These are phyloP conservation scores for Isaurus tuberculatus DNA, from an alignment of 92 coral and sea anemone genomes.

Conservation along the genomic window DNA sequence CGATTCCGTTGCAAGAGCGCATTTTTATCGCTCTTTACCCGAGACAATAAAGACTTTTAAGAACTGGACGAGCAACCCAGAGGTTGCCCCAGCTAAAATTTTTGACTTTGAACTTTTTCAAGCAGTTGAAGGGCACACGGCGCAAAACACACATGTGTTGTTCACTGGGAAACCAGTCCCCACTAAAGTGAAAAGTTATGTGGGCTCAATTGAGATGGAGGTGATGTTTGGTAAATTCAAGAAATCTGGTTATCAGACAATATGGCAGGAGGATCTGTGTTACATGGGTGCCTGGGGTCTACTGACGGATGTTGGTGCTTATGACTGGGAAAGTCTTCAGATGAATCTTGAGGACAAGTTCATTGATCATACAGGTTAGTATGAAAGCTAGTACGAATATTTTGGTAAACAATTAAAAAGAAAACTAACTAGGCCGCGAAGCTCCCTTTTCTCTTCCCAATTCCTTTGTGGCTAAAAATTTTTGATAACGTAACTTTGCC, in stretches of 20 bases:
- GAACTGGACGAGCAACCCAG: conserved; percentile 41
- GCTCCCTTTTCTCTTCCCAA: too few species aligned
- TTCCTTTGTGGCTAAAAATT: too few species aligned
- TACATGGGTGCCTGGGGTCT: conserved; percentile 82
- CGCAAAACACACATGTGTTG: conserved; percentile 83
- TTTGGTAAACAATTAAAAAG: too few species aligned
- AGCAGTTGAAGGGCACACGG: conserved; percentile 90
- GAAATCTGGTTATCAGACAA: conserved; percentile 85
- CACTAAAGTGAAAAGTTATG: not conserved
- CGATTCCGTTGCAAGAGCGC: conserved; percentile 90
- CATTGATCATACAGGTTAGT: conserved; percentile 81
- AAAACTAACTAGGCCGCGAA: too few species aligned
- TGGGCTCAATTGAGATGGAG: conserved; percentile 62
- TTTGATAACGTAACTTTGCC: too few species aligned
- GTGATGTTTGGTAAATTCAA: conserved; percentile 74
- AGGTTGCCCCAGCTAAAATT: conserved; percentile 58
- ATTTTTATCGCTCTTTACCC: conserved; percentile 93
- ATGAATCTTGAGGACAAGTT: conserved; percentile 19
- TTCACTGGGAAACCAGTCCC: conserved; percentile 84
- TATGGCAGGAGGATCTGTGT: conserved; percentile 88
- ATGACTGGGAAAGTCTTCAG: conserved; percentile 62
- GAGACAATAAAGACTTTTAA: conserved; percentile 74
- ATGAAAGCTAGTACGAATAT: too few species aligned
- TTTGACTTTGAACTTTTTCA: conserved; percentile 90
- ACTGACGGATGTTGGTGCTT: conserved; percentile 57